Percentiles rank a stretch among this genome's conserved stretches.
Conservation (phyloP, 2,797 vertebrate genomes). For the Premnoplex brunnescens region DNA sequence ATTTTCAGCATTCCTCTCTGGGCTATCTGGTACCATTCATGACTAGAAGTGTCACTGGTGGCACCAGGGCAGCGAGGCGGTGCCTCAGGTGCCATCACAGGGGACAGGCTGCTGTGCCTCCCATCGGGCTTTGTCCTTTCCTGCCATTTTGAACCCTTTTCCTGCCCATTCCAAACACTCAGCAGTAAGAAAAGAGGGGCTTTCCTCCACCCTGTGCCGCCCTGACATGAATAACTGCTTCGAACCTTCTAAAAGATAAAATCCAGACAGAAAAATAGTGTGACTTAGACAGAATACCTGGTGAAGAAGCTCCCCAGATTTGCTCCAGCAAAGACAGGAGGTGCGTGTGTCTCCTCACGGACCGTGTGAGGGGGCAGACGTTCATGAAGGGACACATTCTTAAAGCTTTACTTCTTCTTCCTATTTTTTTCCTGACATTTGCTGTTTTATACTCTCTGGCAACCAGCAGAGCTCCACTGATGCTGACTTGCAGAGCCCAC, state of each 20-base stretch:
- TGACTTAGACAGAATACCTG: not conserved
- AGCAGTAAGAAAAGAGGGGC: not conserved
- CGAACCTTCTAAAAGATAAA: not conserved
- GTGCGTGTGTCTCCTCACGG: rapidly evolving
- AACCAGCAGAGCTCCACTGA: conserved; percentile 8
- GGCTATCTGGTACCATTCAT: rapidly evolving
- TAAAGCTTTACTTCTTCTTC: conserved; percentile 44
- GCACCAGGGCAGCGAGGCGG: not conserved
- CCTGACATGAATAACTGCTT: not conserved
- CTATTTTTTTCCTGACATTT: conserved; percentile 64
- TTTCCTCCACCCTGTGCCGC: not conserved
- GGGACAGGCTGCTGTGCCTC: too few species aligned
- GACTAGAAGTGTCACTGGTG: rapidly evolving
- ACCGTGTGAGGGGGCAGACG: not conserved
- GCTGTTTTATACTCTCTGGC: conserved; percentile 63
- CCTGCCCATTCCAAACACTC: not conserved
- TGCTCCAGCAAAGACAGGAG: not conserved
- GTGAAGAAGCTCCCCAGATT: not conserved
- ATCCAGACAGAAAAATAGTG: not conserved
- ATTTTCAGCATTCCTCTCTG: not conserved
- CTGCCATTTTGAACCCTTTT: not conserved
- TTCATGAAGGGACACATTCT: conserved; percentile 25
- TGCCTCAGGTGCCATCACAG: not conserved
- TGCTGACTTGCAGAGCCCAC: conserved; percentile 51
- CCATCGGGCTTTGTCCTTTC: not conserved